Conservation (phyloP, 2,797 vertebrate genomes). For the Coregonus suidteri region DNA sequence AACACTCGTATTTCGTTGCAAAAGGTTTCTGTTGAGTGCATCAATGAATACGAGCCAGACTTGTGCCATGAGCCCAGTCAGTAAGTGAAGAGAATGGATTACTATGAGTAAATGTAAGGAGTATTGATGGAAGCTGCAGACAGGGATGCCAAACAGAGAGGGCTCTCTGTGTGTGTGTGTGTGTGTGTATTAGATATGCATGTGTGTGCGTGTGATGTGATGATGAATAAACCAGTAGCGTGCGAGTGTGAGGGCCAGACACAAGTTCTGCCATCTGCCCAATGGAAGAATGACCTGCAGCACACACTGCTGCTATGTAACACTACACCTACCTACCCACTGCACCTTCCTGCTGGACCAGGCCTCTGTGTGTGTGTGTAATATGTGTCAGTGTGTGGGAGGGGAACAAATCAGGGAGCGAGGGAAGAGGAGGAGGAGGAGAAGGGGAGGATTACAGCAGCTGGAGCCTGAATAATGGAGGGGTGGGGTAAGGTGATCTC, state of each 20-base stretch:
- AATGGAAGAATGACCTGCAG: slow-evolving; percentile 34
- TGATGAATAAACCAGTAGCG: slow-evolving; percentile 67
- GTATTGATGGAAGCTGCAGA: no score
- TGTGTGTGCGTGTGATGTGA: background rate
- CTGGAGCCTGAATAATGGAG: slow-evolving; percentile 80
- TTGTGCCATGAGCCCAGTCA: background rate
- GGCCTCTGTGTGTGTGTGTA: slow-evolving; percentile 12
- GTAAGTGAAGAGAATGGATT: background rate
- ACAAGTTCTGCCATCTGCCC: slow-evolving; percentile 52
- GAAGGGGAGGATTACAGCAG: slow-evolving; percentile 53
- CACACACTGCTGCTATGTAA: slow-evolving; percentile 36
- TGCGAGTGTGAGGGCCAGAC: slow-evolving; percentile 20
- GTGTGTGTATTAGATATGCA: background rate
- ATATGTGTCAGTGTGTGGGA: background rate
- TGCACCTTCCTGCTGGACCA: background rate
- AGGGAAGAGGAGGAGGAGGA: slow-evolving; percentile 29
- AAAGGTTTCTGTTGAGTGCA: no score
- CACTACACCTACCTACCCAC: slow-evolving; percentile 43
- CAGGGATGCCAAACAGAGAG: background rate
- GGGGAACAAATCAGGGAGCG: slow-evolving; percentile 18
- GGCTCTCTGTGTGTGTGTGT: background rate
- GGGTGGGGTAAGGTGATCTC: slow-evolving; percentile 71
- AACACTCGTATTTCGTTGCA: no score
- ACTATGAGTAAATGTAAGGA: background rate
- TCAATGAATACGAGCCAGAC: background rate